Base-by-base conservation (phyloP, 53 echinoderm and acorn worm species). In the Actinopyga echinites region DNA sequence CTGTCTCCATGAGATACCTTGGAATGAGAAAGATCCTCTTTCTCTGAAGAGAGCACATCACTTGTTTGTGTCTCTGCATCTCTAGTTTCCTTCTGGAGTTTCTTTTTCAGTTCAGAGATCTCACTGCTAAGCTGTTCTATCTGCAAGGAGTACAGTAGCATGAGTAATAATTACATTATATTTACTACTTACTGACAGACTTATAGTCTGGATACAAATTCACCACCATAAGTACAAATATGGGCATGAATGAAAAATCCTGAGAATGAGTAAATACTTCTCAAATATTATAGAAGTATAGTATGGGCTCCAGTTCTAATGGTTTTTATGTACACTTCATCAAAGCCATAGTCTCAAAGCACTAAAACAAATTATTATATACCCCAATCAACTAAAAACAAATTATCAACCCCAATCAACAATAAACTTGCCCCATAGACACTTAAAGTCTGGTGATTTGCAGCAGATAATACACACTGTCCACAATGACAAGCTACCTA, bases 11-110 rank as follows among this genome's bases (percentile, higher is more conserved):
- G 62, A 30, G 62, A 25, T 1, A 23, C 13, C 17, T 49, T 6
- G 15, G 2, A 6, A 49, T 49, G 49, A 17, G 49, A 17, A 49
- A 1, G 7, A 2, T 49, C 15, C 12, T 49, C 49, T 49, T 49
- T 49, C 17, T 49, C 12, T 49, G 49, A 49, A 4, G 0, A 11
- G 62, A 62, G 26, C 0, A 0, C 13, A 62, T 22, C 77, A 77
- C 21, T 55, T 15, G 77, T 77, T 55, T 77, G 77, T 23, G 77
- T 77, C 20, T 52, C 30, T 13, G 49, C 49, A 23, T 77, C 77
- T 32, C 6, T 77, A 22, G 13, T 77, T n/a, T 77, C 55, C 28
- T 31, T 56, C 0, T 30, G 29, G 9, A 55, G 45, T 30, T 29
- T 28, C 49, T 56, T 15, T 54, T 55, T 77, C 8, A 77, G 19